Evolutionary conservation across 1,140 invertebrate species (phyloP), one percentile per base, ranked within the genome.

Genomic region (Kradibia gibbosae): DNA sequence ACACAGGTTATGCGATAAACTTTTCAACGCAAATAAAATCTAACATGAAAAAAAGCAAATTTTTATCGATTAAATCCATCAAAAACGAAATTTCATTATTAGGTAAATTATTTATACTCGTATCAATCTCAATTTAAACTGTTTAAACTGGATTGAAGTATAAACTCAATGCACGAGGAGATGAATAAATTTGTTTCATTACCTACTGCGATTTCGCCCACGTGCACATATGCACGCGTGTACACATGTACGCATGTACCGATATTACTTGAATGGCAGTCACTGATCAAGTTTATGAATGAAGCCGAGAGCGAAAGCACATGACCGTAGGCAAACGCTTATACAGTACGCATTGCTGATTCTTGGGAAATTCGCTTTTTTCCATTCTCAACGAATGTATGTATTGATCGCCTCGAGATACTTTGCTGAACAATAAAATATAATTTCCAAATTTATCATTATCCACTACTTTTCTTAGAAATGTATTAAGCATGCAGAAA

Each of bases 141-240:
- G 67, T 45, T 22, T 45, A 22, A 71, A 45, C 7, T 20, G 34
- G 11, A 25, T 20, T 36, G 22, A 36, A 17, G 36, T 36, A 45
- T 39, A 65, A 77, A 39, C 72, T 70, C 71, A 70, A 81, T 81
- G 25, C 3, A 57, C 62, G 57, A 7, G 20, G n/a, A 22, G 4
- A 42, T 57, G 78, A 80, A 74, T 80, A 65, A 65, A 80, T 80
- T 65, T 36, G 34, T 28, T 50, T 20, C 71, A 55, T 65, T 71
- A 34, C 67, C 39, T n/a, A 34, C 62, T 15, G 50, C 20, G 67
- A 39, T 55, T 73, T 13, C 55, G 53, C 78, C 70, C 78, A 80
- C 78, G 55, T 42, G 22, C 22, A n/a, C 13, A 45, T 45, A 13
- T 13, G 42, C 42, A 45, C 42, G 42, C 42, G 13, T 13, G 42